Base-by-base conservation (phyloP, 2,888 invertebrate species). In the Tenthredo amoena region DNA sequence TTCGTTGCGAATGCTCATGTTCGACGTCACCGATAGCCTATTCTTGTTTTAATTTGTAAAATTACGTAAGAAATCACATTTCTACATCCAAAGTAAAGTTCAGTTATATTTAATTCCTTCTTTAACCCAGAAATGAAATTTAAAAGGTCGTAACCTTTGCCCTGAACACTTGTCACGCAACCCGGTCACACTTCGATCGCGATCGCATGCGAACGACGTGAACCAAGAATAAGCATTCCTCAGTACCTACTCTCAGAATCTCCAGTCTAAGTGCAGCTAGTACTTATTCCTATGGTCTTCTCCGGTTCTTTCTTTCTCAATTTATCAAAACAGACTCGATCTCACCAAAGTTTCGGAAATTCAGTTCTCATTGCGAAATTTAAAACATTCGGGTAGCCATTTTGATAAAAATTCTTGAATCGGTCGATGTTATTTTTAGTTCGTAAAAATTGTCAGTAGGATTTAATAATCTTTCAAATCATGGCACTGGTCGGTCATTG, bases 81-180 rank as follows among this genome's bases (percentile, higher is more conserved):
- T 62, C 62, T 62, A 26, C 26, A 9, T 21, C n/a, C 21, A 3
- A 21, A 26, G 12, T 31, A 9, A 12, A 18, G 18, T 34, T 68
- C 18, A 0, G 15, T 68, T 34, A 18, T 31, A 68, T 18, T 68
- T 10, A 1, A 34, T 34, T 31, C 18, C 12, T 34, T 15, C 34
- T 34, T 68, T 5, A 68, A 68, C 68, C 34, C 12, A 31, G 31
- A 31, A 68, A 34, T 68, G 34, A 26, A 68, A 68, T 34, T 26
- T 34, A 68, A 15, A 68, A 68, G 68, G 68, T 18, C 68, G 6
- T 68, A 34, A 34, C 68, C 68, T 68, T 68, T 68, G 34, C 68
- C 18, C 68, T 34, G 68, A 34, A 34, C 68, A 68, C 2, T 68
- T 68, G 68, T 68, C 68, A 68, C 68, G 68, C 68, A 18, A 68